Conservation (phyloP, 1,140 invertebrate genomes). For the Lepidurus arcticus region DNA sequence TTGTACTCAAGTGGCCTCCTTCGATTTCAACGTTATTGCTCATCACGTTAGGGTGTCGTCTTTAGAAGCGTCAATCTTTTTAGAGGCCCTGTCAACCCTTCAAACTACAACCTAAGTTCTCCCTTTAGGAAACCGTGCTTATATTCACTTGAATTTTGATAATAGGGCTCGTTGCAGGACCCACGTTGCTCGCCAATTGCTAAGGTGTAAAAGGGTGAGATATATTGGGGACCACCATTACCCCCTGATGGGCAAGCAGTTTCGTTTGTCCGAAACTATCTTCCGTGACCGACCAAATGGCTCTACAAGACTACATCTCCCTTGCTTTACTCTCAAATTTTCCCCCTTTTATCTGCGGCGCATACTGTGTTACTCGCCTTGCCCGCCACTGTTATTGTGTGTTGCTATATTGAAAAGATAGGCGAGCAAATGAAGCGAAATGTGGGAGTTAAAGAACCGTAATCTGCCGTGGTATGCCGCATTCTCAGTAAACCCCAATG, state of each 20-base stretch:
- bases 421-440: conserved; percentile 21
- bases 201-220: neutral
- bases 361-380: neutral
- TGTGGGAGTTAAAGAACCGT: neutral
- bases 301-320: neutral
- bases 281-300: neutral
- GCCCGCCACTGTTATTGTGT: neutral
- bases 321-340: neutral
- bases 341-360: neutral
- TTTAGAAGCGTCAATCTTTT: too few relatives aligned
- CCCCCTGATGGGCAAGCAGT: neutral
- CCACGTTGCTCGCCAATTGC: neutral
- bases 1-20: too few relatives aligned
- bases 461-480: neutral
- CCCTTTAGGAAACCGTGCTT: too few relatives aligned
- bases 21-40: too few relatives aligned
- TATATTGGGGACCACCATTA: conserved; percentile 15
- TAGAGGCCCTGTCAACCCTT: too few relatives aligned
- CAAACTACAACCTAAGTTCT: too few relatives aligned
- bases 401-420: neutral
- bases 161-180: neutral
- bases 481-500: neutral
- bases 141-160: too few relatives aligned
- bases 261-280: neutral
- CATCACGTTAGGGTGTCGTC: too few relatives aligned